Base-by-base conservation (phyloP, 2,113 vertebrate species). In the Pseudorectes ferrugineus region DNA sequence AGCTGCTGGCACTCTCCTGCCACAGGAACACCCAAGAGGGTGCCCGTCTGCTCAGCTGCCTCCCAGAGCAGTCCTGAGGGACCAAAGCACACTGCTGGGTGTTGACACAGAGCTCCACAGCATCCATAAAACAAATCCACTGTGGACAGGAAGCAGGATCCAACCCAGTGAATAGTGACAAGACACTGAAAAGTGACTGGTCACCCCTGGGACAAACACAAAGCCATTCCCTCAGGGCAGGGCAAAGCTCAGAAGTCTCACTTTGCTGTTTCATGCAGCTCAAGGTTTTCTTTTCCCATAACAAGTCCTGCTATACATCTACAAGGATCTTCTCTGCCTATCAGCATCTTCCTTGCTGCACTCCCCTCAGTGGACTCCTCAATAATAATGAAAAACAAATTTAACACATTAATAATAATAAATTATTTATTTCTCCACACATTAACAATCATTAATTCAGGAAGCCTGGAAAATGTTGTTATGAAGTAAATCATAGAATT, bases 261-360 rank as follows among this genome's bases (percentile, higher is more conserved):
- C 12, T 62, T 81, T n/a, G 54, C 31, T 77, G 19, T 55, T 88
- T 74, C 38, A 36, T 24, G 5, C 38, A 78, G 65, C 31, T 81
- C 33, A 21, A 54, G 45, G 15, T n/a, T 81, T 70, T 48, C 12
- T 88, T 78, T 85, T 40, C 35, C 43, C n/a, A 4, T 14, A 19
- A 26, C 1, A 4, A 48, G 17, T 21, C 13, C 31, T 55, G 65
- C 23, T 25, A 0, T 19, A 43, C 6, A 65, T n/a, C 67, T 54
- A 16, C 61, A 87, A 21, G 11, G 25, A 11, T 73, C 28, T 78
- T 43, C 51, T 68, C 70, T 85, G 78, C 26, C 42, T n/a, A 4
- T 9, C 45, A 40, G 11, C 2, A 0, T 11, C 21, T 68, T 61
- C 23, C 40, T 73, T 0, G 0, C 26, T 68, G 68, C 4, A 4